Evolutionary conservation across 1,140 invertebrate genomes (phyloP), one percentile per base, ranked within the genome.

Genomic region (Anoplolepis gracilipes): DNA sequence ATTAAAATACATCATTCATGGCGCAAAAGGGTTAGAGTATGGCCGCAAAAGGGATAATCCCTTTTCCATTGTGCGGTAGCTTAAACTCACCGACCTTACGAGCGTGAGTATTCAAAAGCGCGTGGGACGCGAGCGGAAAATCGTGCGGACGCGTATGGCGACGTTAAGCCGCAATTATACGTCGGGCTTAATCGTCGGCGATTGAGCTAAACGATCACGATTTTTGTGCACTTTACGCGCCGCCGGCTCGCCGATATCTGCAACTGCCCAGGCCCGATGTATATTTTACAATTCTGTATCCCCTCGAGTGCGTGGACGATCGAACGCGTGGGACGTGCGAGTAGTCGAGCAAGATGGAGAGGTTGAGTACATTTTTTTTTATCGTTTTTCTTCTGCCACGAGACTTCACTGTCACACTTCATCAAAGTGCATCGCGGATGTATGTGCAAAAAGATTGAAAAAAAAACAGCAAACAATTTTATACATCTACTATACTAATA

Each of bases 251-350:
- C 85, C 88, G 85, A 91, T 92, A 92, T 88, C 85, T 86, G 87
- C 88, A 84, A 93, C 90, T 91, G 87, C 85, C 62, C 70, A 19
- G 59, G 53, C 53, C 46, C 78, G 57, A 87, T 46, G 16, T 49
- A 19, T 91, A 92, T 92, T 92, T 91, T 72, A 92, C 85, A 84
- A 92, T 91, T 90, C 87, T 57, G 62, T 30, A n/a, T 61, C 79
- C 85, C 57, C 62, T 70, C 62, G 53, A 13, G 76, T 28, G 46
- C 76, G 64, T 72, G 65, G 49, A 46, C 53, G 55, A 33, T 22
- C 78, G 33, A 55, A 42, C 28, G 65, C 67, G 78, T 59, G 65
- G 65, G 49, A 46, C 25, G 65, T 42, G 19, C 22, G 65, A 81
- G 78, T 59, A 72, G 67, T 72, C 65, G 25, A n/a, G 57, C 65